Percentiles rank a stretch among this genome's conserved stretches.
Conservation (phyloP, 2,797 vertebrate species). For the Eupleurogrammus muticus region DNA sequence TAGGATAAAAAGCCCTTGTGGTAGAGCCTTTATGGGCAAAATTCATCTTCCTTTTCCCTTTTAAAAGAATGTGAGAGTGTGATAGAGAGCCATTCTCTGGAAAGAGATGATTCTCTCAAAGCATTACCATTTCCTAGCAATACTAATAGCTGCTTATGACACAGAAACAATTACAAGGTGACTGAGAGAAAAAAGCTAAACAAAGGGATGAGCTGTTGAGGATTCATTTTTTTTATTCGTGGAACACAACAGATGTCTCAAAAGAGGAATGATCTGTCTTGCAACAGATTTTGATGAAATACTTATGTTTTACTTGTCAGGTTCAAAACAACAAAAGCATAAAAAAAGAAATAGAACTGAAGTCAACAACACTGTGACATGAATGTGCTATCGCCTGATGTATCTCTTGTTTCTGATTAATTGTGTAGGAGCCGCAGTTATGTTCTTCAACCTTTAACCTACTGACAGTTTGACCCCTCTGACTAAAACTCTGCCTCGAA, state of each 20-base stretch:
- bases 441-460: conserved; percentile 68
- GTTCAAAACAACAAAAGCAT: conserved; percentile 32
- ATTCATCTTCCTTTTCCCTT: conserved; percentile 99
- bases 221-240: conserved; percentile 65
- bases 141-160: conserved; percentile 79
- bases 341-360: not conserved
- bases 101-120: conserved; percentile 78
- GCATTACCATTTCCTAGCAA: conserved; percentile 81
- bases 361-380: conserved; percentile 1
- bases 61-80: conserved; percentile 92
- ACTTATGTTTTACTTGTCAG: conserved; percentile 16
- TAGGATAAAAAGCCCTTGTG: conserved; percentile 99
- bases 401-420: conserved; percentile 59
- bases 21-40: conserved; percentile 99
- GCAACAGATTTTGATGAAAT: conserved; percentile 26
- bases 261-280: conserved; percentile 7
- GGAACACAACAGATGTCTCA: conserved; percentile 15
- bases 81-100: conserved; percentile 83
- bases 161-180: conserved; percentile 85
- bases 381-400: conserved; percentile 13
- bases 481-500: conserved; percentile 64
- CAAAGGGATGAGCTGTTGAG: conserved; percentile 53
- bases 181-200: conserved; percentile 76
- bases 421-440: conserved; percentile 35
- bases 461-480: conserved; percentile 73